Evolutionary conservation across 35 echinoderm and acorn worm genomes (phyloP).

Genomic region (Holothuria glaberrima): DNA sequence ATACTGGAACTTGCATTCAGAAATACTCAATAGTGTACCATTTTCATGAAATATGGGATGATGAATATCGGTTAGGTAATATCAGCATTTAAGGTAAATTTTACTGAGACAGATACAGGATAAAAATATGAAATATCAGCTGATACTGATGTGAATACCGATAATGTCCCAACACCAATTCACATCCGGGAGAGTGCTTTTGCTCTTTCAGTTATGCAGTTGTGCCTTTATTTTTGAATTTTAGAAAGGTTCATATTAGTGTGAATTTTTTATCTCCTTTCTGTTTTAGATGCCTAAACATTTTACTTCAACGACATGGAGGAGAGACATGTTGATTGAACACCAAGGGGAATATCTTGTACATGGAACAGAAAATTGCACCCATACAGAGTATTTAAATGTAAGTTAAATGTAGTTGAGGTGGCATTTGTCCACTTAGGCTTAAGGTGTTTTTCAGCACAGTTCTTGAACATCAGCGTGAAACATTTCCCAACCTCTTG

Average conservation of each 20-base stretch:
- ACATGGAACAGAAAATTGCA: slow-evolving; percentile 37
- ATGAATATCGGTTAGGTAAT: too few relatives aligned
- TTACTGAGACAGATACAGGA: too few relatives aligned
- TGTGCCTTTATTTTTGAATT: not conserved
- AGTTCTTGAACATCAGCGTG: not conserved
- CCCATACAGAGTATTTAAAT: slow-evolving; percentile 50
- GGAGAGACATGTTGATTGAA: slow-evolving; percentile 63
- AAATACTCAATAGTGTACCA: too few relatives aligned
- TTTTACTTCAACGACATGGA: not conserved
- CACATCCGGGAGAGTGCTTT: too few relatives aligned
- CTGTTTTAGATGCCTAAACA: not conserved
- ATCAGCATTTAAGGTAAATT: too few relatives aligned
- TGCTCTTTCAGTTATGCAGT: not conserved
- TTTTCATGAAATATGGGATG: too few relatives aligned
- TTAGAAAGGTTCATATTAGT: not conserved
- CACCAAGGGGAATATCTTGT: slow-evolving; percentile 52
- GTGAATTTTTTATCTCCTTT: not conserved
- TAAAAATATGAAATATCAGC: too few relatives aligned
- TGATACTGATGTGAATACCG: too few relatives aligned
- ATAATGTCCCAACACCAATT: too few relatives aligned
- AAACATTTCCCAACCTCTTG: too few relatives aligned
- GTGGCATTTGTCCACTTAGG: not conserved
- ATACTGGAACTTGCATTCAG: too few relatives aligned
- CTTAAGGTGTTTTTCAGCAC: not conserved
- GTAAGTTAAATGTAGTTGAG: slow-evolving; percentile 22